Evolutionary conservation across 2,888 invertebrate genomes (phyloP), one percentile per base, ranked within the genome.

Genomic region (Aelia acuminata): DNA sequence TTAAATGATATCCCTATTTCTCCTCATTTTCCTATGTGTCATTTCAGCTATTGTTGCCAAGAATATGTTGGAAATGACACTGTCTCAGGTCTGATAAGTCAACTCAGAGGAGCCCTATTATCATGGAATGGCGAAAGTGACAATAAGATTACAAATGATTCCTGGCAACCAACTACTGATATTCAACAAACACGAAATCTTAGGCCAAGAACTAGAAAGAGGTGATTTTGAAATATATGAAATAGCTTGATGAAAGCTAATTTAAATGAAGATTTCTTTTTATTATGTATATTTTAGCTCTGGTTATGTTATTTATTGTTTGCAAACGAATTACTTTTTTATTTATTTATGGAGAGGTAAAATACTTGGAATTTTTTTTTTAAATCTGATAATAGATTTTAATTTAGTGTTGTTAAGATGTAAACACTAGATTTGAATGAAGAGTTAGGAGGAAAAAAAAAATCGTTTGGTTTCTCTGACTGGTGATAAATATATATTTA

Each of bases 41-140:
- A 31, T 90, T 90, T 70, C 89, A 90, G 91, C 87, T 91, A 90
- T 86, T 80, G 85, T 11, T 96, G 96, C 93, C 96, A 96, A 92
- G 96, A 96, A 91, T 96, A 95, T 93, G 94, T 96, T 87, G 94
- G 94, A 91, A 96, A 96, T 92, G 96, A 96, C 92, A 94, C 95
- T 70, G 93, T 94, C 90, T 92, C 93, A 90, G 93, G 93, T 80
- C 92, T 92, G 90, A 93, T 95, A 91, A 93, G 94, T 91, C 94
- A 94, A 92, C 92, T 95, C 91, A 93, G 95, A 80, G 93, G 90
- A 49, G 63, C 88, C n/a, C 53, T 90, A 47, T 84, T 87, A 43
- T 75, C 75, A 11, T 80, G 85, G 70, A 53, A 39, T 39, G 88
- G 84, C 22, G 53, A 63, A 22, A 47, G 57, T 53, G 88, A 87